Evolutionary conservation across 2,797 vertebrate species (phyloP).

Genomic region (Falco peregrinus): DNA sequence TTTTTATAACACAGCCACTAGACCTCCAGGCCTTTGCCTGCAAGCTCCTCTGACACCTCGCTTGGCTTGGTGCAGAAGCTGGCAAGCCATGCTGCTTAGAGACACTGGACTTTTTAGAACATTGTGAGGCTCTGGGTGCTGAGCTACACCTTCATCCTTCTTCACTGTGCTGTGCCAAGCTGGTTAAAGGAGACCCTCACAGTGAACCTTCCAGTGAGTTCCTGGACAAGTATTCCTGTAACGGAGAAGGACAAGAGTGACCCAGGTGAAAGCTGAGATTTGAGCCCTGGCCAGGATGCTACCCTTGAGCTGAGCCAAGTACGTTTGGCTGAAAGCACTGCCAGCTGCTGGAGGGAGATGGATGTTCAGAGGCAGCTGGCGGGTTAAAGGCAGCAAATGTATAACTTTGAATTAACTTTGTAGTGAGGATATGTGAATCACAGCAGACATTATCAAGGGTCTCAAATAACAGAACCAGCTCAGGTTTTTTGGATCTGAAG

Average conservation of each 20-base stretch:
- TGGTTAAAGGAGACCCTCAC: neutral
- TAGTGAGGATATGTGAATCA: neutral
- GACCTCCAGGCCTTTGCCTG: neutral
- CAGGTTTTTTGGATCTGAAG: neutral
- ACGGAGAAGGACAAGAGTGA: neutral
- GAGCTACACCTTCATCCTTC: neutral
- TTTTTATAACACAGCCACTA: neutral
- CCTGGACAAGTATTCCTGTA: neutral
- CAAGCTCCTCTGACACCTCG: neutral
- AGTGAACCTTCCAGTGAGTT: neutral
- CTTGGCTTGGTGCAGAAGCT: neutral
- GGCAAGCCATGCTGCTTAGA: neutral
- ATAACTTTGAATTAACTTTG: neutral
- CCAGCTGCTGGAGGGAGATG: neutral
- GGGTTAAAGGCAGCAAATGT: neutral
- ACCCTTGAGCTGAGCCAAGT: too few relatives aligned
- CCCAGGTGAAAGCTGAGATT: neutral
- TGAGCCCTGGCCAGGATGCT: neutral
- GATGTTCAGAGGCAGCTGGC: neutral
- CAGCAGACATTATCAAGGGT: neutral
- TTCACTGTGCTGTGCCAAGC: neutral
- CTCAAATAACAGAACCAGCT: neutral
- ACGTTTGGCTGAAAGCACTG: neutral
- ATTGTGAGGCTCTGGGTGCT: neutral
- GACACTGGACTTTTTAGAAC: neutral